Base-by-base conservation (phyloP, 2,888 invertebrate species). In the Philopedon plagiatum region DNA sequence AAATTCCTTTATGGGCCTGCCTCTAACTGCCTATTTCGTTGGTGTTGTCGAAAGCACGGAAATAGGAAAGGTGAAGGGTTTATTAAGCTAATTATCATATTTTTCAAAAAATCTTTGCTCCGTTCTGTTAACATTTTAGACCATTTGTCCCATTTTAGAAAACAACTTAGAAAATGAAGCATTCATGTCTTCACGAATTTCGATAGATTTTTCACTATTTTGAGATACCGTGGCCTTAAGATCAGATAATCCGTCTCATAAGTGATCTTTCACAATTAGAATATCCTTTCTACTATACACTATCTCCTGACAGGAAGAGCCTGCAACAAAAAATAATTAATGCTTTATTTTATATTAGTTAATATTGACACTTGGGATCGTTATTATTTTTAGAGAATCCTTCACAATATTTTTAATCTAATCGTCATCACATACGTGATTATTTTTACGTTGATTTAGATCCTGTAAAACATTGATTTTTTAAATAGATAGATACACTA, bases 161-260 rank as follows among this genome's bases (percentile, higher is more conserved):
- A 23, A 23, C 18, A 23, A 18, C 11, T 15, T 18, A 49, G 49
- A 15, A 15, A 49, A 49, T 49, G 49, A 49, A 5, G 13, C 13
- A 5, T 49, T 49, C 49, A 49, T 11, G n/a, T 49, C 49, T 49
- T 49, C 18, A 11, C 49, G 49, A 49, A 49, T 23, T 23, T 15
- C n/a, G 13, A 49, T 49, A 7, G 49, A 23, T 49, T 49, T 49
- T 49, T 18, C 49, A n/a, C 49, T 49, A 49, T 18, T 15, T 26
- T 49, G 5, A 13, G 49, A 23, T 11, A 49, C 5, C 18, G 18
- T 11, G 9, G 5, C n/a, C n/a, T 49, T 49, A 11, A 49, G 49
- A 49, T 21, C 49, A 26, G 49, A 11, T n/a, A 21, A 23, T 15
- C 18, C 21, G 23, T 21, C 21, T 49, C 13, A n/a, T 39, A 39